Conservation (phyloP, 37 sponge, comb jelly and placozoan genomes). For the Beroe ovata region DNA sequence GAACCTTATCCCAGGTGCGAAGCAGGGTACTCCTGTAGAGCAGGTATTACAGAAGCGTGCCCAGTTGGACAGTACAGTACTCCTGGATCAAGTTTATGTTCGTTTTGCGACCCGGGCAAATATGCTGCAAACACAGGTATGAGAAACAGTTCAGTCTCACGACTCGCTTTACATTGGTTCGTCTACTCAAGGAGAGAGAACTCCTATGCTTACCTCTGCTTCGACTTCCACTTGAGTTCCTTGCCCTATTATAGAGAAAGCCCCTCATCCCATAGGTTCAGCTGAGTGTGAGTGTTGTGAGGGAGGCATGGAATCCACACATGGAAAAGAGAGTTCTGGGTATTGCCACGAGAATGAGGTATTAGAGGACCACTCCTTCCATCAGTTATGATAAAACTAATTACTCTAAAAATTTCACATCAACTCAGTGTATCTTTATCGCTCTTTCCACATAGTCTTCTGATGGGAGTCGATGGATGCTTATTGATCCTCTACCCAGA, state of each 20-base stretch:
- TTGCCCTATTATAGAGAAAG: too few species aligned
- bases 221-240: too few species aligned
- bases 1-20: constrained; percentile 22
- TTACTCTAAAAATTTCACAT: too few species aligned
- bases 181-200: too few species aligned
- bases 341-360: constrained; percentile 64
- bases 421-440: too few species aligned
- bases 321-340: background rate
- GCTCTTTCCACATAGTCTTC: too few species aligned
- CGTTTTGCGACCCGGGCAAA: constrained; percentile 24
- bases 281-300: constrained; percentile 30
- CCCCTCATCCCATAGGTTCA: background rate
- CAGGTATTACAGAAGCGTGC: constrained; percentile 38
- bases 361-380: background rate
- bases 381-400: too few species aligned
- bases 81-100: background rate
- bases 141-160: too few species aligned
- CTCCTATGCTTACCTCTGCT: too few species aligned
- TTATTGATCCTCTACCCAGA: background rate
- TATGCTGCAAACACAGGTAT: background rate
- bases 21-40: constrained; percentile 55
- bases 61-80: background rate
- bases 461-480: too few species aligned
- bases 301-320: constrained; percentile 36
- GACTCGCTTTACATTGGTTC: too few species aligned